phyloP scores from a whole-genome alignment of 2,797 vertebrate species.

The Eulemur rubriventer region DNA sequence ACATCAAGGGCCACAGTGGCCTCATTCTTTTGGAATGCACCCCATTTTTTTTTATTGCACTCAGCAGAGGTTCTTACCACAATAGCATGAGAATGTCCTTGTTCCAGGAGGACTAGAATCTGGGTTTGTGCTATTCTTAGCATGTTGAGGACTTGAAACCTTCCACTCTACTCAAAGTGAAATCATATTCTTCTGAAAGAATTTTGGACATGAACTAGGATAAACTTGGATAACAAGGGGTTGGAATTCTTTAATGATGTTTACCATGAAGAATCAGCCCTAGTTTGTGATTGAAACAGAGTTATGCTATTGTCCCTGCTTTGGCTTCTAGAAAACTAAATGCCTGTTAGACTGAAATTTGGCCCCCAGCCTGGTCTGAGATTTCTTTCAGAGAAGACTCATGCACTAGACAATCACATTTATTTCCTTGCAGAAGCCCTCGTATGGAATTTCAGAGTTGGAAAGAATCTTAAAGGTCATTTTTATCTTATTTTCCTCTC shows the following conservation, averaged over 20 bases:
- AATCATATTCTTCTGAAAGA: neutral
- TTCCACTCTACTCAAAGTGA: neutral
- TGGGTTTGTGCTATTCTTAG: neutral
- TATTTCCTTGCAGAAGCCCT: neutral
- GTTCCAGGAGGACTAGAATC: neutral
- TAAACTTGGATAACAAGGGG: neutral
- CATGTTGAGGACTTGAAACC: neutral
- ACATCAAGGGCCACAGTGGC: neutral
- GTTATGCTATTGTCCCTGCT: neutral
- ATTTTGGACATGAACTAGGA: neutral
- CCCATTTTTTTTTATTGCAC: neutral
- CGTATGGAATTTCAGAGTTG: neutral
- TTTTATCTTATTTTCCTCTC: neutral
- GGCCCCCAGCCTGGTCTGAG: neutral
- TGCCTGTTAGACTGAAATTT: neutral
- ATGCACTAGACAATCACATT: neutral
- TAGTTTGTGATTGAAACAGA: neutral
- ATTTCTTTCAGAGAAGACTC: neutral
- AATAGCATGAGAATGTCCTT: neutral
- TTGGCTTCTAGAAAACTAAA: neutral
- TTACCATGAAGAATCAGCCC: neutral
- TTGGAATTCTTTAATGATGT: neutral
- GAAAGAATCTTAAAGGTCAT: slow-evolving; percentile 7
- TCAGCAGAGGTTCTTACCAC: neutral
- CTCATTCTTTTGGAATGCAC: neutral